phyloP scores from a whole-genome alignment of 2,797 vertebrate species.

The Tokudaia muenninki region DNA sequence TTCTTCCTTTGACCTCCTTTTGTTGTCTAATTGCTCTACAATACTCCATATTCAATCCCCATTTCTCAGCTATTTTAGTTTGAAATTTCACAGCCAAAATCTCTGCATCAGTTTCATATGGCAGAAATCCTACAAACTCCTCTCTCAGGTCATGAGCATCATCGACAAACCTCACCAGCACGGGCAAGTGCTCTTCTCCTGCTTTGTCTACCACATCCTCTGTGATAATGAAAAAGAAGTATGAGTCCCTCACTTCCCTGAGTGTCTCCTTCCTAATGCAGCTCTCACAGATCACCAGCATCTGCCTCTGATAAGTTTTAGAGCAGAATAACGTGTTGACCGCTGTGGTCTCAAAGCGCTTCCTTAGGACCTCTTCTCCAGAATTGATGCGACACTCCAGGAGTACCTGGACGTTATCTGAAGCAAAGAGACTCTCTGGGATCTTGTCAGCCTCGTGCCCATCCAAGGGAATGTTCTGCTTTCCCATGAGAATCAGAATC shows the following conservation, averaged over 20 bases:
- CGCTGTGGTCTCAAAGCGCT: conserved; percentile 91
- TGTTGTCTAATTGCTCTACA: conserved; percentile 83
- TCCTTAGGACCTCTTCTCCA: conserved; percentile 93
- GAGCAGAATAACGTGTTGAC: conserved; percentile 92
- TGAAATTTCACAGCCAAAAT: conserved; percentile 91
- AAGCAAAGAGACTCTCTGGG: conserved; percentile 87
- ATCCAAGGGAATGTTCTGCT: conserved; percentile 94
- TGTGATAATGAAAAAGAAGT: conserved; percentile 94
- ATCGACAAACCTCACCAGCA: conserved; percentile 94
- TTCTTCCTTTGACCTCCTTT: too few relatives aligned
- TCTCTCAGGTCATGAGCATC: conserved; percentile 92
- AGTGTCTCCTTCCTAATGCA: conserved; percentile 91
- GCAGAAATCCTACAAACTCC: conserved; percentile 94
- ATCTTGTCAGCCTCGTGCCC: conserved; percentile 88
- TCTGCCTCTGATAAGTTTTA: conserved; percentile 89
- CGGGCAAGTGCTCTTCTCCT: conserved; percentile 91
- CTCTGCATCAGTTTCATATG: conserved; percentile 90
- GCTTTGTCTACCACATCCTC: conserved; percentile 93
- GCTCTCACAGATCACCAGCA: conserved; percentile 94
- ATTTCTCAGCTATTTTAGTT: conserved; percentile 91
- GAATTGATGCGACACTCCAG: conserved; percentile 94
- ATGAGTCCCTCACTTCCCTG: conserved; percentile 92
- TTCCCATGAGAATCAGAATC: conserved; percentile 94
- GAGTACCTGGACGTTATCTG: conserved; percentile 94
- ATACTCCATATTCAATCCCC: conserved; percentile 95